Evolutionary conservation across 2,113 vertebrate species (phyloP).

Genomic region (Formicarius rufipectus): DNA sequence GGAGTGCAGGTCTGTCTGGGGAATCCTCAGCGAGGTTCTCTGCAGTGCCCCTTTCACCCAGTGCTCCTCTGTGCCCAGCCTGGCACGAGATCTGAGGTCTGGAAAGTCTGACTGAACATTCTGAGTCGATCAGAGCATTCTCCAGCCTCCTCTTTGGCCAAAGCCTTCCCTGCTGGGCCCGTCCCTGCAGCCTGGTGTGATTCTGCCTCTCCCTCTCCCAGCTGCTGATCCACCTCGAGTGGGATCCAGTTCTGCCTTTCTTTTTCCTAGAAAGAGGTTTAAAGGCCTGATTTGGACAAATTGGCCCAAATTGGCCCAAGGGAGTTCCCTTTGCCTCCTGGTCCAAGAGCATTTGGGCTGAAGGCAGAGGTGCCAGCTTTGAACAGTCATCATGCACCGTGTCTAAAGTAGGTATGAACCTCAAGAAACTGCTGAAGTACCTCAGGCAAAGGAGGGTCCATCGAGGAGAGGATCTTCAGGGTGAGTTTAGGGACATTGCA

Average conservation of each 20-base stretch:
- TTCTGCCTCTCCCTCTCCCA: background rate
- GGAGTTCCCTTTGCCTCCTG: background rate
- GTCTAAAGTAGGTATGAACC: background rate
- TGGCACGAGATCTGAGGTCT: background rate
- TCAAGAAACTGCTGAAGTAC: background rate
- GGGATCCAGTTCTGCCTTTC: background rate
- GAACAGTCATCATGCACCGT: accelerated
- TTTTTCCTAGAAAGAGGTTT: background rate
- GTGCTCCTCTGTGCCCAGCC: background rate
- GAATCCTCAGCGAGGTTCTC: background rate
- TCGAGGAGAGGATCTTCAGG: background rate
- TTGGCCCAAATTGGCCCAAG: background rate
- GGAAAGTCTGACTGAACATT: background rate
- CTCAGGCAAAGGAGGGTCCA: background rate
- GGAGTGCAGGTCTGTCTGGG: background rate
- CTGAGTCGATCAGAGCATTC: background rate
- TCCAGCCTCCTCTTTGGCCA: background rate
- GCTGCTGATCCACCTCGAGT: background rate
- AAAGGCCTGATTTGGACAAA: background rate
- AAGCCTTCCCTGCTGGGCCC: background rate
- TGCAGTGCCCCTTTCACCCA: background rate
- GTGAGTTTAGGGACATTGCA: background rate
- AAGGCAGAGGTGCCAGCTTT: background rate
- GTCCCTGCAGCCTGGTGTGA: no score
- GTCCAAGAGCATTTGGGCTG: background rate